Evolutionary conservation across 2,797 vertebrate genomes (phyloP).

Genomic region (Hybognathus amarus): DNA sequence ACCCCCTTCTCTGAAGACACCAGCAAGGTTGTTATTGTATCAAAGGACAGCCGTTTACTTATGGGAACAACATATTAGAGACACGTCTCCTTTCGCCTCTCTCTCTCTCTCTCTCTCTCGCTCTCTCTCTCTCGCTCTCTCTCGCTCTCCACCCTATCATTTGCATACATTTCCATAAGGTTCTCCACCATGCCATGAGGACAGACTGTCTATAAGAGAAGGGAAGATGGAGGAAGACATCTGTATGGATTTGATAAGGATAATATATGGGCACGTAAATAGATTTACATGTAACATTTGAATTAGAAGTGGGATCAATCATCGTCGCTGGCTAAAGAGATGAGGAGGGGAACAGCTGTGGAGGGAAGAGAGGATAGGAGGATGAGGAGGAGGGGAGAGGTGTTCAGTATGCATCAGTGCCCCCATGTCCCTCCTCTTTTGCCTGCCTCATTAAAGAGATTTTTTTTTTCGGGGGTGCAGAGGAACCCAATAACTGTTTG

Average conservation of each 20-base stretch:
- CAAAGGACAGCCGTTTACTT: slow-evolving; percentile 33
- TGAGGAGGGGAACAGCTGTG: slow-evolving; percentile 40
- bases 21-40: slow-evolving; percentile 36
- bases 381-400: slow-evolving; percentile 50
- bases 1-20: slow-evolving; percentile 19
- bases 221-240: slow-evolving; percentile 31
- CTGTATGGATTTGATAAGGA: slow-evolving; percentile 57
- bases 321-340: slow-evolving; percentile 53
- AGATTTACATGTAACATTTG: slow-evolving; percentile 45
- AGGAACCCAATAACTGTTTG: slow-evolving; percentile 27
- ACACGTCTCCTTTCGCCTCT: slow-evolving; percentile 31
- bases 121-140: neutral
- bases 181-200: slow-evolving; percentile 26
- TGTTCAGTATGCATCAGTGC: slow-evolving; percentile 57
- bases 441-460: slow-evolving; percentile 32
- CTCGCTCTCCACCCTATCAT: slow-evolving; percentile 51
- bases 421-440: slow-evolving; percentile 7
- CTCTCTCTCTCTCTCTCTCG: too few species aligned
- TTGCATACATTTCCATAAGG: slow-evolving; percentile 76
- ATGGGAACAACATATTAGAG: slow-evolving; percentile 25
- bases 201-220: neutral
- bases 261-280: slow-evolving; percentile 48
- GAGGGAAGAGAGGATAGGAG: slow-evolving; percentile 42
- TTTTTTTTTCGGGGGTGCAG: neutral
- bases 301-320: slow-evolving; percentile 60